Base-by-base conservation (phyloP, 2,888 invertebrate species). In the Reticulitermes lucifugus region DNA sequence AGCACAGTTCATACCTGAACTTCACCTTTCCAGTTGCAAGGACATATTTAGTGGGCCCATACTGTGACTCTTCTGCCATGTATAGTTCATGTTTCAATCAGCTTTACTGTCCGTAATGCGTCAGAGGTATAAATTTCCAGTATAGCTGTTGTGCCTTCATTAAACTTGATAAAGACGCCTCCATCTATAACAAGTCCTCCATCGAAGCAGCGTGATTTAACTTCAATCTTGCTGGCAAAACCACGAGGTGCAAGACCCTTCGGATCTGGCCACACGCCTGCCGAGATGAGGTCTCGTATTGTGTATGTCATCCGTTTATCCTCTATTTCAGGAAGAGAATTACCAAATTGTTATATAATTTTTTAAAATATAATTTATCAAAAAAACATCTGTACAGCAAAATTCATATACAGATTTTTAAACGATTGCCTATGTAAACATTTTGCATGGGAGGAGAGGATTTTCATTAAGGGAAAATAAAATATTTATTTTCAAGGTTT, bases 121-220 rank as follows among this genome's bases (percentile, higher is more conserved):
- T 99, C 98, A 89, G 97, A 96, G 0, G 97, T 96, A 88, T 94
- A 92, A 51, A 96, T 95, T 91, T 98, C 97, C 22, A 99, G 91
- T 14, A 95, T 90, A 0, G 97, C 98, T 87, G 95, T 94, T 0
- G 98, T 96, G 2, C 99, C 99, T 89, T 98, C 97, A 91, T 98
- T 99, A 91, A 99, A 99, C 0, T 95, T 94, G 89, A 97, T 97
- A 0, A 97, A 97, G 25, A 98, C 95, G 87, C 98, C 97, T 46
- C 99, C 99, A 90, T 99, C 99, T 41, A 99, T 94, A 0, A 99
- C 99, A 29, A 99, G 92, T 89, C 96, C 96, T 22, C 96, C 98
- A 91, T 98, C 97, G 89, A 95, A 95, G 91, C 99, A 99, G 86
- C 97, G 95, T 1, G 98, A 99, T 89, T 95, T 94, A 46, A 99